These are phyloP conservation scores for Villa cingulata DNA, from an alignment of 2,888 invertebrate species.

Conservation along the genomic window DNA sequence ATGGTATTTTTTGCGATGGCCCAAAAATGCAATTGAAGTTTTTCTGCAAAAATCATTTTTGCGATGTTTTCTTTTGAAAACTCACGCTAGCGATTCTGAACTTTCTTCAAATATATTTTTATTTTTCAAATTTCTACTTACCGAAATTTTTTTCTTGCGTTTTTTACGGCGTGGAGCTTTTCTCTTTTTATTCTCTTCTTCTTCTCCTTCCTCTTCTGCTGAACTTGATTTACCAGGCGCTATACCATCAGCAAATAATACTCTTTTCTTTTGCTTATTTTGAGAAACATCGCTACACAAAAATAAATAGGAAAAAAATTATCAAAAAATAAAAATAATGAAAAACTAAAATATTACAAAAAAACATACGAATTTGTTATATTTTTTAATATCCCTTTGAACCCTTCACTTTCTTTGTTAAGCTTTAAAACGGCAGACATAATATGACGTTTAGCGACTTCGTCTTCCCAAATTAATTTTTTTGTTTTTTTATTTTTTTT, in stretches of 20 bases:
- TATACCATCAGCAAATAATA: conserved; percentile 16
- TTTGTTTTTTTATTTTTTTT: too few species aligned
- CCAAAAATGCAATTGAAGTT: too few species aligned
- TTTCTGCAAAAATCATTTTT: too few species aligned
- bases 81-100: too few species aligned
- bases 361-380: conserved; percentile 18
- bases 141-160: background rate
- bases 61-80: too few species aligned
- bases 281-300: background rate
- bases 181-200: background rate
- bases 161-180: too few species aligned
- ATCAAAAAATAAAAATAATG: background rate
- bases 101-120: background rate
- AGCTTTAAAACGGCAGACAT: conserved; percentile 20
- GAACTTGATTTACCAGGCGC: conserved; percentile 12
- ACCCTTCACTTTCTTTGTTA: conserved; percentile 19
- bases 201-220: conserved; percentile 3
- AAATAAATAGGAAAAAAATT: too few species aligned
- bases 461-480: conserved; percentile 21
- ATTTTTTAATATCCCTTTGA: conserved; percentile 12
- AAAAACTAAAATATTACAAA: background rate
- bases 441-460: conserved; percentile 21
- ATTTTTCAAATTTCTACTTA: background rate
- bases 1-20: too few species aligned
- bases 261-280: conserved; percentile 9